phyloP scores from a whole-genome alignment of 2,888 invertebrate species.

The Ariolimax columbianus region DNA sequence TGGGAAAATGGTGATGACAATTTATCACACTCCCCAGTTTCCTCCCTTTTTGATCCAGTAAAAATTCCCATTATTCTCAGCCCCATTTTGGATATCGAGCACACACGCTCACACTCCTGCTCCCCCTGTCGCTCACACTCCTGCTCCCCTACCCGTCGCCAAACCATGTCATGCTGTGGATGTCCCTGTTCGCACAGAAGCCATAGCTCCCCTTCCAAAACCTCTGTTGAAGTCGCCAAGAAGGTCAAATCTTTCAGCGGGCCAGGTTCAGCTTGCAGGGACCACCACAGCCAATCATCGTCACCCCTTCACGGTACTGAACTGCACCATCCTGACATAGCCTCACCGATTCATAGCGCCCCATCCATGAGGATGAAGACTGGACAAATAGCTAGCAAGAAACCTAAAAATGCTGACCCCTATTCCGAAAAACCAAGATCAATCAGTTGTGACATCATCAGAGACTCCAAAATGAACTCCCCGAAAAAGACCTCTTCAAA shows the following conservation, averaged over 20 bases:
- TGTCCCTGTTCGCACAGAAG: conserved; percentile 61
- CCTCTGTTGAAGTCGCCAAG: not conserved
- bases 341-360: not conserved
- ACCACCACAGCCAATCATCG: conserved; percentile 13
- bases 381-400: not conserved
- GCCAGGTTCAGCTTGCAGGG: not conserved
- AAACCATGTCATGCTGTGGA: conserved; percentile 53
- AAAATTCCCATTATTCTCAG: conserved; percentile 61
- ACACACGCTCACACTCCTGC: conserved; percentile 56
- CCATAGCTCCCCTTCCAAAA: conserved; percentile 49
- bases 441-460: conserved; percentile 27
- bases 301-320: conserved; percentile 12
- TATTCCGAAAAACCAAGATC: conserved; percentile 21
- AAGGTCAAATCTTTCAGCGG: conserved; percentile 34
- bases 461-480: conserved; percentile 18
- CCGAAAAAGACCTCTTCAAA: not conserved
- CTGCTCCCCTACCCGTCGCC: conserved; percentile 54
- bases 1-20: not conserved
- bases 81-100: conserved; percentile 53
- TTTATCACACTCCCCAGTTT: conserved; percentile 42
- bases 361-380: not conserved
- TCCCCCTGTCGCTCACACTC: conserved; percentile 60
- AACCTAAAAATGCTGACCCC: not conserved
- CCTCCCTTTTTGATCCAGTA: conserved; percentile 69
- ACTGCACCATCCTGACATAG: not conserved